phyloP scores from a whole-genome alignment of 2,113 vertebrate genomes.

The Crotalus viridis region DNA sequence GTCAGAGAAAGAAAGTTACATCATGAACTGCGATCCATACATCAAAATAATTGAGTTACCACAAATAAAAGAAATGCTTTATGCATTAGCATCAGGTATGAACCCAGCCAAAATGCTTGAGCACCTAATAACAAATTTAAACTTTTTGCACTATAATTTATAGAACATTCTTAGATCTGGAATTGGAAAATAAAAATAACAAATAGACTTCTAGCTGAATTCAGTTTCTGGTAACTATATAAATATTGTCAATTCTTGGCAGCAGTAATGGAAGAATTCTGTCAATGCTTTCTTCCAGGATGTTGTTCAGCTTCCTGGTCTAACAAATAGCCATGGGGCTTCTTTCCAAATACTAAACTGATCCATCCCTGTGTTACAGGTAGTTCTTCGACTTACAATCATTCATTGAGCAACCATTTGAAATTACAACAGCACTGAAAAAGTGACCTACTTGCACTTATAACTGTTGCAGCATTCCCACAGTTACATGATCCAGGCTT shows the following conservation, averaged over 20 bases:
- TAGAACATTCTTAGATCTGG: background rate
- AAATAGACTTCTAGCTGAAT: background rate
- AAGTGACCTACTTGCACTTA: background rate
- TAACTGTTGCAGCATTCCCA: background rate
- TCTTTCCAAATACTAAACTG: background rate
- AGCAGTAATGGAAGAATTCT: background rate
- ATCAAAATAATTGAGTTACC: background rate
- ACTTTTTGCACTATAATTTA: background rate
- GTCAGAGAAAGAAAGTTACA: background rate
- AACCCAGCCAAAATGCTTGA: background rate
- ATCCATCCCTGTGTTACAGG: background rate
- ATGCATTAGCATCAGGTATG: background rate
- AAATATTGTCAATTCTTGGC: background rate
- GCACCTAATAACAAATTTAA: background rate
- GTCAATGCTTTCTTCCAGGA: background rate
- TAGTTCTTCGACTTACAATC: background rate
- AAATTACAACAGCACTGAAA: background rate
- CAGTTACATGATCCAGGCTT: background rate
- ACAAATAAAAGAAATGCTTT: background rate
- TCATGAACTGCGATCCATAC: background rate
- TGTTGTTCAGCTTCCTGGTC: background rate
- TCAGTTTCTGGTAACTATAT: background rate
- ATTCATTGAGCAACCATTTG: background rate
- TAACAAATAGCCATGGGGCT: background rate
- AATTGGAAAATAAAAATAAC: background rate